These are phyloP conservation scores for Campodea augens DNA, from an alignment of 1,140 invertebrate species.

Conservation along the genomic window DNA sequence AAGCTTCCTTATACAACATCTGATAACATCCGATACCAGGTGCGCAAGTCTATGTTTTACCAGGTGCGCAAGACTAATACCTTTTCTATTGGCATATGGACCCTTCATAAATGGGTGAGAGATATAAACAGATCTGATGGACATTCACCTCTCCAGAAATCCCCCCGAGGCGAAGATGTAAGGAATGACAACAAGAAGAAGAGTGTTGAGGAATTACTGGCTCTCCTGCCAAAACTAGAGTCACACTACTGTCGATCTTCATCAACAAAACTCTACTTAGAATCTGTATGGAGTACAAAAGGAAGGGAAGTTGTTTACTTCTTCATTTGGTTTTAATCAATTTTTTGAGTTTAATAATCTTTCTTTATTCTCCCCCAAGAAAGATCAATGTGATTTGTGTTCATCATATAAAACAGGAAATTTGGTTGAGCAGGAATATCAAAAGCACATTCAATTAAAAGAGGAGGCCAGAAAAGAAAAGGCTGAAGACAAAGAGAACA, in stretches of 20 bases:
- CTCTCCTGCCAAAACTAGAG: background rate
- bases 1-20: no score
- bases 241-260: background rate
- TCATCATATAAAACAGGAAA: background rate
- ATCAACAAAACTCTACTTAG: background rate
- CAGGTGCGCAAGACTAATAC: no score
- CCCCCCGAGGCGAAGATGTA: no score
- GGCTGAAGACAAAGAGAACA: background rate
- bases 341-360: background rate
- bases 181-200: no score
- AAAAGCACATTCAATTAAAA: background rate
- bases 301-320: background rate
- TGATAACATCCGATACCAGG: no score
- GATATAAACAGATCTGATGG: no score
- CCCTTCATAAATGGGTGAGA: no score
- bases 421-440: background rate
- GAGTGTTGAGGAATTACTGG: no score
- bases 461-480: background rate
- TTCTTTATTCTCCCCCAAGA: background rate
- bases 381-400: background rate
- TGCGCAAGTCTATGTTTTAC: no score
- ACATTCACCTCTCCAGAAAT: no score
- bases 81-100: no score
- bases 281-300: background rate
- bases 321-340: background rate